Conservation (phyloP, 92 coral and sea anemone species). For the Isaurus tuberculatus region DNA sequence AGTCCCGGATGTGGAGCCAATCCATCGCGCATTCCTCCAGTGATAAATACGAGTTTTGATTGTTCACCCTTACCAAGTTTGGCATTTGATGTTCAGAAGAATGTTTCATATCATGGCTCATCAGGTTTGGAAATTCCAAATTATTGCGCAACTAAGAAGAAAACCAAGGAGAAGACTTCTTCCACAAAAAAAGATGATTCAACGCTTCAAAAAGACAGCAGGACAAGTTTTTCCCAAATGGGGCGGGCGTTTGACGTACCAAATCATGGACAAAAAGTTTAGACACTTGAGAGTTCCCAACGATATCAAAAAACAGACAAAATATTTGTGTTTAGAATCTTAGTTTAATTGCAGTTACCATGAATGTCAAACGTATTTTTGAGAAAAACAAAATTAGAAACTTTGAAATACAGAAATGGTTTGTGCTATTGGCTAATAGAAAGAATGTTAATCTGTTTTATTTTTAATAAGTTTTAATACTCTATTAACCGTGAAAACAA, state of each 20-base stretch:
- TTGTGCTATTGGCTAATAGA: no score
- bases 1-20: neutral
- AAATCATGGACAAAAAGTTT: neutral
- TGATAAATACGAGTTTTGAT: neutral
- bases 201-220: neutral
- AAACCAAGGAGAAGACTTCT: neutral
- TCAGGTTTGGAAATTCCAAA: neutral
- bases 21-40: neutral
- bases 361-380: no score
- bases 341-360: neutral
- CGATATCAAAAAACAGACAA: neutral
- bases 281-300: neutral
- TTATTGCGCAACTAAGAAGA: neutral
- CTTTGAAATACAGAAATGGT: no score
- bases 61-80: slow-evolving; percentile 36
- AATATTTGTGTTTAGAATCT: neutral
- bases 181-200: neutral
- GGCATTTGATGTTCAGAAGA: slow-evolving; percentile 5
- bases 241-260: neutral
- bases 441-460: no score
- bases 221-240: neutral
- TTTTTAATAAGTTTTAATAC: no score
- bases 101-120: slow-evolving; percentile 17
- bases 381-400: no score
- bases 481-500: no score